Conservation (phyloP, 2,888 invertebrate genomes). For the Himalopsyche japonica region DNA sequence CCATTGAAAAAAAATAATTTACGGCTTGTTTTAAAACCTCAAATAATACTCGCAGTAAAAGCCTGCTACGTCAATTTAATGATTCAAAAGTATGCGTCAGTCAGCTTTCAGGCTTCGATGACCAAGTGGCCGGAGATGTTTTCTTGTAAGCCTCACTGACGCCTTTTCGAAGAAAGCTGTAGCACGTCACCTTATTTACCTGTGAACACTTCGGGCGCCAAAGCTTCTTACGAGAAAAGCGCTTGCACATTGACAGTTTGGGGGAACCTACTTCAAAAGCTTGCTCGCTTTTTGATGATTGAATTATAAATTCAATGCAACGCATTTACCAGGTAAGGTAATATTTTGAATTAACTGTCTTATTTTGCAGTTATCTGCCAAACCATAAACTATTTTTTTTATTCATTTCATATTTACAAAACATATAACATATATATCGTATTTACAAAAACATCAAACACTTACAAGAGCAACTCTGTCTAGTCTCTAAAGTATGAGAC, state of each 20-base stretch:
- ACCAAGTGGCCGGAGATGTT: not conserved
- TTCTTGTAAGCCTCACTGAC: not conserved
- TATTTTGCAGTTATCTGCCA: too few relatives aligned
- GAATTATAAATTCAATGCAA: too few relatives aligned
- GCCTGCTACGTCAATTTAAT: not conserved
- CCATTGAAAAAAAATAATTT: too few relatives aligned
- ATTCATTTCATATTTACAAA: too few relatives aligned
- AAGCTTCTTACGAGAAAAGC: not conserved
- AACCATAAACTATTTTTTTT: too few relatives aligned
- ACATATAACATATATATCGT: too few relatives aligned
- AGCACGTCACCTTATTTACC: not conserved
- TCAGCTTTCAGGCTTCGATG: not conserved
- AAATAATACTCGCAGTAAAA: not conserved
- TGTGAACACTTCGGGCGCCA: not conserved
- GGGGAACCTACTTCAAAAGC: not conserved
- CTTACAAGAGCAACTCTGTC: too few relatives aligned
- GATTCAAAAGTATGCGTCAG: not conserved
- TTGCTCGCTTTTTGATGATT: not conserved
- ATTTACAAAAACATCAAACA: too few relatives aligned
- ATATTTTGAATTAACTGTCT: too few relatives aligned
- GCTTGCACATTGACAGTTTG: not conserved
- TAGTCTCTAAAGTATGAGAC: too few relatives aligned
- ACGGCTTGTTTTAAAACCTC: too few relatives aligned
- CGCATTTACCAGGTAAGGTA: too few relatives aligned
- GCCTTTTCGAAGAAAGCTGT: not conserved